Base-by-base conservation (phyloP, 2,113 vertebrate species). In the Canis aureus region DNA sequence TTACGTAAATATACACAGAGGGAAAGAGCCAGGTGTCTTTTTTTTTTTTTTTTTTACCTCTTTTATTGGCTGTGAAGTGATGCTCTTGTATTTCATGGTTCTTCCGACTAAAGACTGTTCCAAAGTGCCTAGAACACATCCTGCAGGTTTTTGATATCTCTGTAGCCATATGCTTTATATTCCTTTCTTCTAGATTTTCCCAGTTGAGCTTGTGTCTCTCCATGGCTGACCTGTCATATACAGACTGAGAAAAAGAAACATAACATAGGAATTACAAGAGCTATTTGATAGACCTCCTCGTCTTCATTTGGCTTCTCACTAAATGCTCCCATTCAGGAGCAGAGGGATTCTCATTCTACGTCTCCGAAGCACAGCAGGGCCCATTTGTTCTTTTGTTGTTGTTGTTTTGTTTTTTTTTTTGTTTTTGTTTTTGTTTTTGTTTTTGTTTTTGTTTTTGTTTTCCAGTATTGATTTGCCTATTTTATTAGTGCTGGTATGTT, bases 101-200 rank as follows among this genome's bases (percentile, higher is more conserved):
- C 74, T 98, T 96, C 67, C 11, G 5, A 35, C 83, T 51, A 11
- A 95, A 59, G 38, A 69, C 55, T 16, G 91, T 97, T 96, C 90
- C 94, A 93, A 98, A 98, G 27, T n/a, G 35, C 79, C 60, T 96
- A 43, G 83, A 84, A 95, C 97, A 98, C 95, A 97, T 96, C 53
- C 97, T 84, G 35, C 92, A 98, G 16, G 92, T 93, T 27, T 79
- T 87, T 11, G 76, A 83, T 87, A 89, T 93, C 92, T 96, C 81
- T 87, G n/a, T 85, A 43, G 79, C 25, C 79, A 79, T 67, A 38
- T 89, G 89, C 19, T 59, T 96, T 60, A 85, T 60, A 83, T 91
- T 97, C 38, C 82, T 97, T 82, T 97, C 89, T 35, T 92, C 91
- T 90, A 59, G 69, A 60, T 91, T 74, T 92, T 94, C 74, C 76